phyloP scores from a whole-genome alignment of 2,113 vertebrate species.

The Zosterops hypoxanthus region DNA sequence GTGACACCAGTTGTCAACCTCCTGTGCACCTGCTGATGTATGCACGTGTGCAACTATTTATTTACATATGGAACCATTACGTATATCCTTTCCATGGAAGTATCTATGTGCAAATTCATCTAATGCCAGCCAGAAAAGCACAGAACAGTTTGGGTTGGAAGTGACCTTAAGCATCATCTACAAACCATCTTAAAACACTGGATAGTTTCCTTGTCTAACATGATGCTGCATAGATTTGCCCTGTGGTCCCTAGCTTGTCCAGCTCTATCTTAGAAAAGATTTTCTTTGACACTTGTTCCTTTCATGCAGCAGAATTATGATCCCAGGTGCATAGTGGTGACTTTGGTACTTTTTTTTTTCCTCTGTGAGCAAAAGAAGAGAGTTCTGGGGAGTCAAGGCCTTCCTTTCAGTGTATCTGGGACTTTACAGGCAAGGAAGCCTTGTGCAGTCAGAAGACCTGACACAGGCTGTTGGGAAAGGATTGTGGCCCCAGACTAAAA shows the following conservation, averaged over 20 bases:
- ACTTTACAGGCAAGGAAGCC: not conserved
- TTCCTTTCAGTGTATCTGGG: not conserved
- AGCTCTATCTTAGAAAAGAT: not conserved
- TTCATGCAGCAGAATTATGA: not conserved
- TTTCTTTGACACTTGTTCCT: not conserved
- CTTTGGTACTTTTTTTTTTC: not conserved
- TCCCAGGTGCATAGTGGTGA: not conserved
- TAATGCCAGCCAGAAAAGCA: no score
- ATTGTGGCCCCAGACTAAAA: not conserved
- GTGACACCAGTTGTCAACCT: rapidly evolving
- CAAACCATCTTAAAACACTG: not conserved
- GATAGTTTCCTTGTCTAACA: constrained; percentile 3
- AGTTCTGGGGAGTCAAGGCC: not conserved
- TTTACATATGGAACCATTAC: rapidly evolving
- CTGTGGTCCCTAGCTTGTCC: not conserved
- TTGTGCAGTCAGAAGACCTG: not conserved
- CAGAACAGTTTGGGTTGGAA: not conserved
- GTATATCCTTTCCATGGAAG: rapidly evolving
- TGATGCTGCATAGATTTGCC: not conserved
- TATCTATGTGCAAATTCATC: not conserved
- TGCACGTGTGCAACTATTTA: rapidly evolving
- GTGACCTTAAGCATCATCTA: not conserved
- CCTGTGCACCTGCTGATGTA: not conserved
- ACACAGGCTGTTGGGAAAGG: not conserved
- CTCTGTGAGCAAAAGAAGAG: not conserved